Evolutionary conservation across 2,888 invertebrate genomes (phyloP), one percentile per base, ranked within the genome.

Genomic region (Lacanobia wlatinum): DNA sequence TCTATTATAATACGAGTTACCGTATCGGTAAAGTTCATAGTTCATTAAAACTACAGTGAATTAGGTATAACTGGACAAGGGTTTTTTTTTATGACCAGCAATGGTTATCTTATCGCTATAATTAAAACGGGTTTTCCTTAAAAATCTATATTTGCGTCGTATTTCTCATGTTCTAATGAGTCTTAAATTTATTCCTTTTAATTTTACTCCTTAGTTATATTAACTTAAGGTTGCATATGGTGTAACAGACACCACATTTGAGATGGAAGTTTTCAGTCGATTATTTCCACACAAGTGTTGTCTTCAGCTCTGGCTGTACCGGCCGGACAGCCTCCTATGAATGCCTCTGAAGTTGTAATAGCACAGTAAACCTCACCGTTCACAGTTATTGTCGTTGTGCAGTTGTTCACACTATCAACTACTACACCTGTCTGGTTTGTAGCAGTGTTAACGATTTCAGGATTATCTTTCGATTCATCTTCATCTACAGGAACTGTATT

Each of bases 251-350:
- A 16, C 3, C 12, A 14, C 8, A 8, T 43, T 21, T 60, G 4
- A 40, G 14, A 21, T 43, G 8, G 3, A 28, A 63, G 14, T 28
- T 58, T 2, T 68, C 6, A 59, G 4, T 12, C 21, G 1, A 71
- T 1, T 14, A 34, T 1, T 5, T 66, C 59, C 10, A 46, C 55
- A 34, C 77, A 80, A 40, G 38, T 66, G 9, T 40, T 34, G 61
- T 80, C 79, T 8, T 52, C 79, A 28, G 78, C 79, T 23, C 75
- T 70, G 0, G 5, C 56, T 7, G 8, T 70, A 0, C 79, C 79
- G 0, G n/a, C 0, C 12, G 79, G 80, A 43, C 79, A 81, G 43
- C 40, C 38, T 8, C 7, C 74, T 1, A 50, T 7, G 14, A 79
- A 43, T 50, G 14, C 9, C 0, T 0, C 6, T 34, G 53, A 1